Base-by-base conservation (phyloP, 2,888 invertebrate species). In the Cephus pygmeus region DNA sequence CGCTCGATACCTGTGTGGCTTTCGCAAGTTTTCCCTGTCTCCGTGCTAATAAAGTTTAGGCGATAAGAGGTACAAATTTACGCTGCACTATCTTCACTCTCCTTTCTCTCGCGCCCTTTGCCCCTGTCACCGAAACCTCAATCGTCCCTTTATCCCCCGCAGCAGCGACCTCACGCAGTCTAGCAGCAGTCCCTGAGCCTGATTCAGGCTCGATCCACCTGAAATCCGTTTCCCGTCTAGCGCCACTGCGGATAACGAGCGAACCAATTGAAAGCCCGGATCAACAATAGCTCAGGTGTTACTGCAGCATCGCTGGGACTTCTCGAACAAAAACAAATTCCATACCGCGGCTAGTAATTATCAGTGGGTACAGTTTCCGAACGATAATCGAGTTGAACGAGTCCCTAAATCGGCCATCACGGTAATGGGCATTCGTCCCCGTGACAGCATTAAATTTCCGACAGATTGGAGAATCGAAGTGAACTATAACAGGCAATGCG, bases 281-380 rank as follows among this genome's bases (percentile, higher is more conserved):
- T 23, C 56, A 23, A 23, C 56, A 23, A 56, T 2, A 56, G 56
- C 4, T 1, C 2, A 23, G 56, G 9, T 73, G 75, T 80, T 82
- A 80, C 79, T 80, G 81, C 56, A 23, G 56, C 56, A 2, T 56
- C 23, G 56, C 15, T 23, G 9, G 23, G 23, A 71, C 35, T 69
- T 69, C 73, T 34, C 40, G 36, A 71, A 73, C 76, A 74, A 78
- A 80, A 80, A 80, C 78, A 69, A 82, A 77, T 81, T 80, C 75
- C 75, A 69, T 77, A 79, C 76, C 71, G 36, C 73, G 75, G 31
- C 35, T 76, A 76, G 78, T 81, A 81, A 81, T 81, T 81, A 81
- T 81, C 78, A 73, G 77, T 34, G 9, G 56, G 2, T 56, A 56
- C 23, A 1, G 23, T 56, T 56, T 56, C 6, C 56, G 56, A 23